phyloP scores from a whole-genome alignment of 1,140 invertebrate species.

The Drosophila pseudoananassae region DNA sequence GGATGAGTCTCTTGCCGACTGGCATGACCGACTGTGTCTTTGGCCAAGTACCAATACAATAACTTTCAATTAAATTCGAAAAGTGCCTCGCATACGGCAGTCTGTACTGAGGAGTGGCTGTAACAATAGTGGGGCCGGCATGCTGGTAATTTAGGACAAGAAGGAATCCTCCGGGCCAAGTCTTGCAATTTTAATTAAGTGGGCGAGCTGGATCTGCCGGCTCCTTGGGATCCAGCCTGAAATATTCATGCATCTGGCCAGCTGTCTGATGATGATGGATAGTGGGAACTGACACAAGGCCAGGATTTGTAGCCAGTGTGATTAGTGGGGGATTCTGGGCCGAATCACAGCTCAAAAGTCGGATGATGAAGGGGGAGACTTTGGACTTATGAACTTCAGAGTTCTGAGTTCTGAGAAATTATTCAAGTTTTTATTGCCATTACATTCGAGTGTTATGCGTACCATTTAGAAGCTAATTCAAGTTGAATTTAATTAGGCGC shows the following conservation, averaged over 20 bases:
- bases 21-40: constrained; percentile 8
- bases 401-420: background rate
- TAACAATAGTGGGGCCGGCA: constrained; percentile 36
- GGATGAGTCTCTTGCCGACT: constrained; percentile 3
- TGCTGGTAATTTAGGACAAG: constrained; percentile 41
- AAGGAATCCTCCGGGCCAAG: constrained; percentile 15
- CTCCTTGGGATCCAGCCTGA: constrained; percentile 27
- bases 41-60: constrained; percentile 37
- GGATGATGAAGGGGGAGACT: background rate
- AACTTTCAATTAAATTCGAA: constrained; percentile 54
- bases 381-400: background rate
- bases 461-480: background rate
- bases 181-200: constrained; percentile 61
- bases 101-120: constrained; percentile 9
- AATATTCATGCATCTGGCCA: constrained; percentile 51
- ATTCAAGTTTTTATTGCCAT: background rate
- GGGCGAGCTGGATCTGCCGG: constrained; percentile 21
- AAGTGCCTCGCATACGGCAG: constrained; percentile 32
- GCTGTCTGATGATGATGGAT: constrained; percentile 52
- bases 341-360: constrained; percentile 14
- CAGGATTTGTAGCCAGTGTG: constrained; percentile 41
- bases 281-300: constrained; percentile 41
- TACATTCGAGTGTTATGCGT: background rate
- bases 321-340: constrained; percentile 28
- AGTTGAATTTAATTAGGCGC: constrained; percentile 37